A percentile compares a stretch with the other conserved stretches of the same genome.
These are phyloP conservation scores for Osmerus eperlanus DNA, from an alignment of 2,113 vertebrate genomes.

Conservation along the genomic window DNA sequence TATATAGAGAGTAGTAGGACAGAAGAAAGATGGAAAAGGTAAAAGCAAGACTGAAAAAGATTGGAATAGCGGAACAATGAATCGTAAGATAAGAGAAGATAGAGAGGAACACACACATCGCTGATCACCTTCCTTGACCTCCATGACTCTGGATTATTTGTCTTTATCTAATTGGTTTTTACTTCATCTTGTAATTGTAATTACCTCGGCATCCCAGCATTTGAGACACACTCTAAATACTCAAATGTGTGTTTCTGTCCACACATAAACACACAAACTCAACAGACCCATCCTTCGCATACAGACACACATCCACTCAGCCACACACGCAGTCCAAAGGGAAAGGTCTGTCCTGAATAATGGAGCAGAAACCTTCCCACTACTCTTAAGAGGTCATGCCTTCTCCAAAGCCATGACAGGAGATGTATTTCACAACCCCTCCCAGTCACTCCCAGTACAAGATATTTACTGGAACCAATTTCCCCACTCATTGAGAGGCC, in stretches of 20 bases:
- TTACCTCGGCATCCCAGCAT: neutral
- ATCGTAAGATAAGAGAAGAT: neutral
- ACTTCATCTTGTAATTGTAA: too few relatives aligned
- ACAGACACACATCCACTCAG: constrained; percentile 1
- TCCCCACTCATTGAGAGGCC: neutral
- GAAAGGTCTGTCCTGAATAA: constrained; percentile 37
- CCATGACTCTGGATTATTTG: too few relatives aligned
- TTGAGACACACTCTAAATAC: constrained; percentile 13
- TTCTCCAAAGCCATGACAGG: constrained; percentile 45
- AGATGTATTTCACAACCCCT: constrained; percentile 32
- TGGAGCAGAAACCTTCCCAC: constrained; percentile 42
- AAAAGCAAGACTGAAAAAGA: neutral
- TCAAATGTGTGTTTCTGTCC: neutral
- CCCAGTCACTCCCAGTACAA: constrained; percentile 17
- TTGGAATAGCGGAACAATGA: neutral
- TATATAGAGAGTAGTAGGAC: neutral
- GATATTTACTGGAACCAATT: constrained; percentile 13
- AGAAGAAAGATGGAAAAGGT: neutral
- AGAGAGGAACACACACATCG: neutral
- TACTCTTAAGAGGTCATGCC: constrained; percentile 38
- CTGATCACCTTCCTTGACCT: too few relatives aligned
- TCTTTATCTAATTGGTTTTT: too few relatives aligned
- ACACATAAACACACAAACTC: constrained; percentile 1
- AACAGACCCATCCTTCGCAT: neutral
- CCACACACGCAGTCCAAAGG: neutral